phyloP scores from a whole-genome alignment of 2,113 vertebrate genomes.

The Sinosuthora webbiana region DNA sequence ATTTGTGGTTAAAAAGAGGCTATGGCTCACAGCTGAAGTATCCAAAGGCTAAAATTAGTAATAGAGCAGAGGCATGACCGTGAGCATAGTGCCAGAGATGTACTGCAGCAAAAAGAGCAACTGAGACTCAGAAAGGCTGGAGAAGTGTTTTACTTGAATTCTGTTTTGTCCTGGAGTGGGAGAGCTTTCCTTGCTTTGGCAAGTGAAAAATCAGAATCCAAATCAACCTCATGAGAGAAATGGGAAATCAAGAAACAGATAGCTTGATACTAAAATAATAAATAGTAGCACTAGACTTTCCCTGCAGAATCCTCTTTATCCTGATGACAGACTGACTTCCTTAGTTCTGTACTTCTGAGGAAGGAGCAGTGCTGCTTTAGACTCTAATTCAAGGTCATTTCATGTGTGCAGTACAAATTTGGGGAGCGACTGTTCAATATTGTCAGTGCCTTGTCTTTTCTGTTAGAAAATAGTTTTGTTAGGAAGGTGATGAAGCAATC shows the following conservation, averaged over 20 bases:
- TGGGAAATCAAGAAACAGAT: background rate
- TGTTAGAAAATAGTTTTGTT: background rate
- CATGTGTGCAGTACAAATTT: background rate
- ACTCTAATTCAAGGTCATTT: background rate
- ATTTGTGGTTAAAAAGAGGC: slow-evolving; percentile 12
- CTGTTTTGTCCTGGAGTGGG: background rate
- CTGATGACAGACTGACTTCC: background rate
- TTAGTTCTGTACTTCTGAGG: slow-evolving; percentile 8
- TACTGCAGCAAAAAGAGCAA: background rate
- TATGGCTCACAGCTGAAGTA: background rate
- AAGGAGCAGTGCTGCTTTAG: background rate
- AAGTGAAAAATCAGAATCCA: background rate
- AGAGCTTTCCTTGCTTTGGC: background rate
- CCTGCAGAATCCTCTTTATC: background rate
- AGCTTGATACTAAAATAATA: background rate
- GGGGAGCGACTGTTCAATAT: background rate
- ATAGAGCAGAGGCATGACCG: background rate
- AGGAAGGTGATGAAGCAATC: background rate
- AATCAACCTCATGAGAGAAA: background rate
- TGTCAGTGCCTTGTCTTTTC: background rate
- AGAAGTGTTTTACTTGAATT: background rate
- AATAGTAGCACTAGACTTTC: background rate
- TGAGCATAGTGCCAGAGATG: background rate
- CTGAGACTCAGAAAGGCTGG: background rate
- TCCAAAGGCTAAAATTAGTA: slow-evolving; percentile 37